phyloP scores from a whole-genome alignment of 2,797 vertebrate genomes.

The Enteromius treurensis region DNA sequence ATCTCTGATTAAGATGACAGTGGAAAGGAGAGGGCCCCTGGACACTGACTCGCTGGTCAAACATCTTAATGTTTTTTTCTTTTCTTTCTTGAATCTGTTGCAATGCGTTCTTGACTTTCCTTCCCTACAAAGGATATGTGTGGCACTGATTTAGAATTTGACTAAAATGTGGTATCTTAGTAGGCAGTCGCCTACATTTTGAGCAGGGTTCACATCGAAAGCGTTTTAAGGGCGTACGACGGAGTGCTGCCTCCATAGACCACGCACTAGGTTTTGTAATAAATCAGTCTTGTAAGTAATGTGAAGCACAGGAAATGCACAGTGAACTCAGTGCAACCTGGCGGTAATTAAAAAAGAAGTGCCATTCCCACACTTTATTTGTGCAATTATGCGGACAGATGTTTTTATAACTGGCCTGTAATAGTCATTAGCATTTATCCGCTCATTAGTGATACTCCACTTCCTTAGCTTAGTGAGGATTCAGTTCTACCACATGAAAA shows the following conservation, averaged over 20 bases:
- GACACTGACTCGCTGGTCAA: slow-evolving; percentile 6
- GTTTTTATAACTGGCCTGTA: neutral
- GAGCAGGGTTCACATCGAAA: neutral
- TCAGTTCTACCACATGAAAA: neutral
- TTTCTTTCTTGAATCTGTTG: too few species aligned
- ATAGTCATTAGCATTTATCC: neutral
- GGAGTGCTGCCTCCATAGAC: neutral
- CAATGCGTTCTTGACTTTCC: neutral
- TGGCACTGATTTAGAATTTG: too few species aligned
- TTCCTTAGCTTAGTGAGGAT: neutral
- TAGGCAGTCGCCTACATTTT: neutral
- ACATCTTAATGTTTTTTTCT: too few species aligned
- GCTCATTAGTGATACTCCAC: neutral
- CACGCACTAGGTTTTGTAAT: neutral
- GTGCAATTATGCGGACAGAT: neutral
- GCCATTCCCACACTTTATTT: neutral
- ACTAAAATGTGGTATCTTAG: neutral
- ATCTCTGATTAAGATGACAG: slow-evolving; percentile 33
- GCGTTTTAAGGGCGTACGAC: neutral
- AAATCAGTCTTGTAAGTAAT: neutral
- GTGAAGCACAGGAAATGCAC: neutral
- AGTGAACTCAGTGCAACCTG: neutral
- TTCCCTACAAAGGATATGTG: neutral
- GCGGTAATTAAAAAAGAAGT: neutral
- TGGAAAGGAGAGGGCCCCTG: slow-evolving; percentile 12